Base-by-base conservation (phyloP, 2,888 invertebrate species). In the Enchytraeus crypticus region DNA sequence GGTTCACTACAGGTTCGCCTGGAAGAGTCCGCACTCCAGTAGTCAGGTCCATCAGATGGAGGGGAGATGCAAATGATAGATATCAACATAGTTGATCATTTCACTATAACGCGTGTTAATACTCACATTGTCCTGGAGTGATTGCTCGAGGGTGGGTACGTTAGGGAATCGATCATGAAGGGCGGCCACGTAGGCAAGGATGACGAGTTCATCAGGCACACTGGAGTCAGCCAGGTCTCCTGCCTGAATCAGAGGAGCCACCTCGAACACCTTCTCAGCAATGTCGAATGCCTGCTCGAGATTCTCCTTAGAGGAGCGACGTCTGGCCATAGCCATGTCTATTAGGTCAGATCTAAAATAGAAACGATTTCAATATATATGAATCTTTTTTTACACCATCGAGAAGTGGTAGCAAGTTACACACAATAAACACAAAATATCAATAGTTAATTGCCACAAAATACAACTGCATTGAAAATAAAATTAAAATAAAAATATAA, bases 171-270 rank as follows among this genome's bases (percentile, higher is more conserved):
- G 95, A 84, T 98, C 97, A 84, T 99, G 98, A 73, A 99, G 85
- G 51, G 96, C 96, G 72, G 97, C 97, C 77, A 99, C 95, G 84
- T 99, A 99, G 53, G 98, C 98, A 82, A 99, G 96, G 81, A 99
- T 86, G 67, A 97, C 97, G 83, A 96, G 97, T 85, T 99, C 98
- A 82, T 99, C 98, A 59, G 95, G 95, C 82, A 95, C 90, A 77
- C 8, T 18, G 11, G 92, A 91, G 75, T 95, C 96, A 83, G 98
- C 97, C 79, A 99, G 95, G 86, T 38, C 38, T 88, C 96, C 96
- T 70, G 95, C 91, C 83, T 97, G 96, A 77, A 97, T 85, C 74
- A 97, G 86, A 81, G 92, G 86, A 73, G 96, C 96, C 76, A 98
- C 97, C 77, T 95, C 96, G 82, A 93, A 96, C 82, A 98, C 96